Percentiles rank a stretch among this genome's conserved stretches.
Conservation (phyloP, 2,888 invertebrate species). For the Philaethria dido region DNA sequence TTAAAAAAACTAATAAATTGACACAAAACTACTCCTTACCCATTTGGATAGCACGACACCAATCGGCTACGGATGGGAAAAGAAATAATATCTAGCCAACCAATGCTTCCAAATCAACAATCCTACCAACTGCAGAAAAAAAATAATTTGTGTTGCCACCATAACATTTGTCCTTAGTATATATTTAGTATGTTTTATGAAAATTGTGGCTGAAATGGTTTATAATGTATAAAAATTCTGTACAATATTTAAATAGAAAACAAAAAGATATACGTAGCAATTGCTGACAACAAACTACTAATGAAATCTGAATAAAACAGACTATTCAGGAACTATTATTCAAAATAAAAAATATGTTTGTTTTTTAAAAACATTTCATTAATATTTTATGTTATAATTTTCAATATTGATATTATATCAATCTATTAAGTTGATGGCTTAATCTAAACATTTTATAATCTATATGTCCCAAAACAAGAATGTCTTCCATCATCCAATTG, state of each 20-base stretch:
- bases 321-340: too few species aligned
- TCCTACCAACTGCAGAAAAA: constrained; percentile 62
- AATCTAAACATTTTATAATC: neutral
- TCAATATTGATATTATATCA: too few species aligned
- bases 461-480: neutral
- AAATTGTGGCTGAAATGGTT: too few species aligned
- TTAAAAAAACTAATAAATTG: constrained; percentile 61
- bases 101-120: constrained; percentile 63
- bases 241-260: too few species aligned
- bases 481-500: neutral
- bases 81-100: constrained; percentile 76
- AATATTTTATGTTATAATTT: neutral
- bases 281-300: too few species aligned
- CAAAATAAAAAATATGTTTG: too few species aligned
- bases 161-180: constrained; percentile 30
- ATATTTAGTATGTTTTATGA: neutral
- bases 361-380: too few species aligned
- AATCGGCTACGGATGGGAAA: constrained; percentile 83
- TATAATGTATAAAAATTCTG: too few species aligned
- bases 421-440: neutral
- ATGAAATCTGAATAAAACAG: too few species aligned
- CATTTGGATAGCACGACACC: constrained; percentile 83
- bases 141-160: constrained; percentile 52
- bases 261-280: too few species aligned
- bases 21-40: constrained; percentile 80